These are phyloP conservation scores for Nesoenas mayeri DNA, from an alignment of 2,113 vertebrate genomes.

Conservation along the genomic window DNA sequence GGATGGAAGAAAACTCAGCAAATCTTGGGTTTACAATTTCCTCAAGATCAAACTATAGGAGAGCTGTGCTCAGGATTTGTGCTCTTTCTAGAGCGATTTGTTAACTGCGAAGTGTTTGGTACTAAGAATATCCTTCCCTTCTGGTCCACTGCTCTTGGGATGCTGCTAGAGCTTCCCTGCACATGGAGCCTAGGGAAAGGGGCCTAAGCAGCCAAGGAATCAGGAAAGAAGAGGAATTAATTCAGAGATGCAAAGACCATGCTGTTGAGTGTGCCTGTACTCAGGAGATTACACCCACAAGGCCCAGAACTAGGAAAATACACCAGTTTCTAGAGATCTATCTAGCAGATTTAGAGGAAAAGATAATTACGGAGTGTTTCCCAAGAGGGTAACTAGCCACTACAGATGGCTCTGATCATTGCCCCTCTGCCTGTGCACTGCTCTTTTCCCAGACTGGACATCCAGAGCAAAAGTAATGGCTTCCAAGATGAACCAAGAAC, in stretches of 20 bases:
- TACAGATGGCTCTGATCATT: neutral
- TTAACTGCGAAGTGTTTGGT: neutral
- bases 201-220: neutral
- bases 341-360: neutral
- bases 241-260: neutral
- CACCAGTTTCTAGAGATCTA: neutral
- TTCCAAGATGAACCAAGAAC: neutral
- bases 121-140: neutral
- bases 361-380: neutral
- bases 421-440: neutral
- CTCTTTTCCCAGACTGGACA: rapidly evolving
- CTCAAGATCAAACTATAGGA: neutral
- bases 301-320: neutral
- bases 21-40: neutral
- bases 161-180: neutral
- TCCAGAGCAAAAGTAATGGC: neutral
- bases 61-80: neutral
- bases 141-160: neutral
- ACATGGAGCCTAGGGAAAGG: neutral
- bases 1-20: neutral
- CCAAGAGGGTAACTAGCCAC: neutral
- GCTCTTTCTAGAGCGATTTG: neutral
- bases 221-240: neutral
- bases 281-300: neutral
- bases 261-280: neutral